Base-by-base conservation (phyloP, 2,797 vertebrate genomes). In the Myripristis murdjan region DNA sequence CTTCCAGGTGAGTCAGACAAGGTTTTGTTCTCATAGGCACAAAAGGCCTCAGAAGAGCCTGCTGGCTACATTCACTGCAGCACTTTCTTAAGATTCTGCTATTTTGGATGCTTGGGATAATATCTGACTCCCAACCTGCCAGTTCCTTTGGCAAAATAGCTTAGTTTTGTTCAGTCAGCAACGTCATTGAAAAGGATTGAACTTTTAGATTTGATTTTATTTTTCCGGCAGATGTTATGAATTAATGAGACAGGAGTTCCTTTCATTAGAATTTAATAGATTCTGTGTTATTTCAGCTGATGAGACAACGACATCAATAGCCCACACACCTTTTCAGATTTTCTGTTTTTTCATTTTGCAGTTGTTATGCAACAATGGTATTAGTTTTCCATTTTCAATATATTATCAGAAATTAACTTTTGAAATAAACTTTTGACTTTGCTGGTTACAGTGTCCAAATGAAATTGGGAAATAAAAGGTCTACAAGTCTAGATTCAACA, bases 1-100 rank as follows among this genome's bases (percentile, higher is more conserved):
- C 4, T n/a, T 43, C 41, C 4, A 16, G 43, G 6, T 82, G 78
- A 84, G 75, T 87, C 77, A 84, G 57, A 20, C 49, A 8, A 43
- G 53, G 73, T 70, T 81, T 76, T 83, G 83, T 87, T 87, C 10
- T 65, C 49, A 31, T 46, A 31, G 70, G 79, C 74, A 47, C 71
- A 62, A 35, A 54, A 61, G 67, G 44, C 70, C 64, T 71, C 9
- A 55, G 57, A 63, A 20, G 44, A 47, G 24, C 24, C 64, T 44
- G 63, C 15, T 43, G 41, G 22, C 44, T 72, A 63, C 26, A 46
- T 64, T 28, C 18, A 47, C 59, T 70, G 62, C 70, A 70, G 66
- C 51, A 62, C 46, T 37, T 39, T 49, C 14, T 54, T 12, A 12
- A 10, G 35, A 37, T 20, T 5, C 57, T 72, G 59, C 23, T 59